Evolutionary conservation across 2,888 invertebrate genomes (phyloP), one percentile per base, ranked within the genome.

Genomic region (Strigamia crassipes): DNA sequence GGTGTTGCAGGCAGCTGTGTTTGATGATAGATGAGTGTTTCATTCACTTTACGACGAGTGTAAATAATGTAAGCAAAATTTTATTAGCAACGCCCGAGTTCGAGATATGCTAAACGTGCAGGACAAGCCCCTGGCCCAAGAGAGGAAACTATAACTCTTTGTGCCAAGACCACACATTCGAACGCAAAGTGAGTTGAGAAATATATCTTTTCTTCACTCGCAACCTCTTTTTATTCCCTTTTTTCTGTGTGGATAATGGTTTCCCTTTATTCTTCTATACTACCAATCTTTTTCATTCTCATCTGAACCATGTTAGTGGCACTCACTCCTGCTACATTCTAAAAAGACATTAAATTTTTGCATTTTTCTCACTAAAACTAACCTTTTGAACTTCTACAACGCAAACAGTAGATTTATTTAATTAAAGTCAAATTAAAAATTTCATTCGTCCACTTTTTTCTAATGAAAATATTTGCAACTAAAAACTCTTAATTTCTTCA

Each of bases 31-130:
- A 73, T 73, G 73, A 73, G 73, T 73, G 73, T 73, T 15, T 31
- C 73, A 73, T 73, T 73, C 73, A 73, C 27, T 73, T 73, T 73
- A 73, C 73, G 73, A 73, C 73, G 73, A 9, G 73, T 73, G 73
- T 73, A 73, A 73, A 73, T 73, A 73, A 73, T 73, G 73, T 73
- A 31, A 73, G 73, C 73, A 73, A 73, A 73, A 73, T 73, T 73
- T 73, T 73, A 73, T 73, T 73, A 73, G 73, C 73, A 73, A 73
- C 73, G 73, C 73, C 73, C 73, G 5, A 31, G 27, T 73, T 12
- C 10, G 73, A 27, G 73, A 73, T 73, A 73, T 73, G 73, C 73
- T 27, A 73, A 73, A 73, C 73, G 27, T 73, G 73, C 73, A 73
- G 73, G 73, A 73, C 73, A 73, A 31, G 73, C 73, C 31, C 27